phyloP scores from a whole-genome alignment of 2,113 vertebrate genomes.

The Pterocles orientalis region DNA sequence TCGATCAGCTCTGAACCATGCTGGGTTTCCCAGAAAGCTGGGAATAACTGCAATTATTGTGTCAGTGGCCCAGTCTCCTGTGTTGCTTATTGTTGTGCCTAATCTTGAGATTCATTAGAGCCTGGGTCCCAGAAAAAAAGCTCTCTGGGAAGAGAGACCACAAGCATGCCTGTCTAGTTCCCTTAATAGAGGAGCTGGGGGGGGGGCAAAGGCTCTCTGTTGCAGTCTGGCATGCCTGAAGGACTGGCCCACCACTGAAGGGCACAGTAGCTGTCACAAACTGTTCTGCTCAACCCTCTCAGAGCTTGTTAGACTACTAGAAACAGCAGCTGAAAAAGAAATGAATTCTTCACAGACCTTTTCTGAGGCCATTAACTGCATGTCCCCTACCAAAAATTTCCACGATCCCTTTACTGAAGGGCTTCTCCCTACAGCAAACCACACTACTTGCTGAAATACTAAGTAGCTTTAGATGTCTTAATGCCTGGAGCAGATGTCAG shows the following conservation, averaged over 20 bases:
- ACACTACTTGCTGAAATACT: not conserved
- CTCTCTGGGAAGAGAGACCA: conserved; percentile 40
- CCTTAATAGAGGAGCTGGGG: not conserved
- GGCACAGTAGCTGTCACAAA: not conserved
- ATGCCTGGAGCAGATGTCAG: not conserved
- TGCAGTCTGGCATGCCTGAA: not conserved
- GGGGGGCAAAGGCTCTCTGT: not conserved
- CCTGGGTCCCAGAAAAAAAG: not conserved
- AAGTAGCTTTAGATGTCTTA: conserved; percentile 48
- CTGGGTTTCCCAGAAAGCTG: conserved; percentile 20
- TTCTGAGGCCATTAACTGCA: not conserved
- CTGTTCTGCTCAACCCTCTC: not conserved
- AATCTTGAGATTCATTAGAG: conserved; percentile 31
- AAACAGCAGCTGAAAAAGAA: conserved; percentile 47
- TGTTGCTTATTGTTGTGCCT: conserved; percentile 18
- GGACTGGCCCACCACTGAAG: conserved; percentile 3
- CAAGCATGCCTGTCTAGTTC: conserved; percentile 9
- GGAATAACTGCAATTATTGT: not conserved
- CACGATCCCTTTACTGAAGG: not conserved
- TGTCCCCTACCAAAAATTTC: not conserved
- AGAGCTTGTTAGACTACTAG: not conserved
- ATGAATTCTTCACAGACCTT: conserved; percentile 2
- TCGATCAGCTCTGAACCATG: not conserved
- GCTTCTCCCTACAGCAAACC: not conserved
- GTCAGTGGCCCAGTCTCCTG: not conserved